These are phyloP conservation scores for Miltochrista miniata DNA, from an alignment of 2,888 invertebrate genomes.

Conservation along the genomic window DNA sequence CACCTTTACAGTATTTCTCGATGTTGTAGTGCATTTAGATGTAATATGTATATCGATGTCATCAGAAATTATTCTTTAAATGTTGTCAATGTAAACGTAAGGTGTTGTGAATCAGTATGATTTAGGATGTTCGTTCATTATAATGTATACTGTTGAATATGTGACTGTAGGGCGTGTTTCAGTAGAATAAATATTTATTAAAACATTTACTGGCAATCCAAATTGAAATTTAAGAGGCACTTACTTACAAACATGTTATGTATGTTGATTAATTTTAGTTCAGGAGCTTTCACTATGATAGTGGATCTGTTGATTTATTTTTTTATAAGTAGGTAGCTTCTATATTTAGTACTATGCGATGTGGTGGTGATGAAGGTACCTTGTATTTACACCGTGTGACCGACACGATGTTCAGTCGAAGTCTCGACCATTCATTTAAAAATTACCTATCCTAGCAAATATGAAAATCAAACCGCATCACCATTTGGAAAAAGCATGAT, in stretches of 20 bases:
- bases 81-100: neutral
- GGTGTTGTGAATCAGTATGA: neutral
- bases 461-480: too few relatives aligned
- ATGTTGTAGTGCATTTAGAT: neutral
- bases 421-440: too few relatives aligned
- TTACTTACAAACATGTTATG: neutral
- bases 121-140: too few relatives aligned
- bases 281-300: neutral
- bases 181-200: neutral
- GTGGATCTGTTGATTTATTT: neutral
- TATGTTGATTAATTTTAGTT: neutral
- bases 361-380: too few relatives aligned
- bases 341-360: too few relatives aligned
- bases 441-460: too few relatives aligned
- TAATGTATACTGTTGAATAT: too few relatives aligned
- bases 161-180: too few relatives aligned
- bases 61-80: neutral
- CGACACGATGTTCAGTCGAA: too few relatives aligned
- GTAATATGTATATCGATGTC: neutral
- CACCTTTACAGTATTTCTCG: neutral
- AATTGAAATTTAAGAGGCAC: neutral
- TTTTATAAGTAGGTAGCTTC: too few relatives aligned
- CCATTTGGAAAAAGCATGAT: too few relatives aligned
- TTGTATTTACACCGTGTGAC: too few relatives aligned
- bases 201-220: neutral